Conservation (phyloP, 2,113 vertebrate species). For the Hippopotamus amphibius region DNA sequence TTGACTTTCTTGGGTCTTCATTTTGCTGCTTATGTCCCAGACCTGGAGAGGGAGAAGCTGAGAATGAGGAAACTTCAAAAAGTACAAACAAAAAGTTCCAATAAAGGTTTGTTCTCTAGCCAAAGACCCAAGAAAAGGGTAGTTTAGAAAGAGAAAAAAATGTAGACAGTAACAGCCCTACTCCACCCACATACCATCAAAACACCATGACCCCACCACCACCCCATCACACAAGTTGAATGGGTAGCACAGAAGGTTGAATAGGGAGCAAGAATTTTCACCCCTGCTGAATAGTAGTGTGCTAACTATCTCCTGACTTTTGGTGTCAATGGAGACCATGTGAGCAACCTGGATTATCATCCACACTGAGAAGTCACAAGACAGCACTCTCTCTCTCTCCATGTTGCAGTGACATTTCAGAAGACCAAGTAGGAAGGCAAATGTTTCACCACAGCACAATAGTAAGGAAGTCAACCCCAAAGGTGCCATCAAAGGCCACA, state of each 20-base stretch:
- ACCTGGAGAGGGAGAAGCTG: background rate
- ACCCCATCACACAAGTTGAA: background rate
- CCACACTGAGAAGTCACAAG: background rate
- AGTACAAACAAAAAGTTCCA: rapidly evolving
- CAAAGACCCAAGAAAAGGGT: background rate
- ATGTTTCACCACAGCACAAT: background rate
- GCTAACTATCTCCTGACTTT: rapidly evolving
- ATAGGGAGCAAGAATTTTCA: background rate
- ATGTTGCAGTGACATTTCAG: background rate
- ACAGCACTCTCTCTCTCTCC: too few relatives aligned
- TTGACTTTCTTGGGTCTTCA: background rate
- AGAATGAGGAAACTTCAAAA: background rate
- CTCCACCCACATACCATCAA: background rate
- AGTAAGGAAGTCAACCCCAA: background rate
- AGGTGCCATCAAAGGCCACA: background rate
- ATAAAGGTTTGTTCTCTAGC: background rate
- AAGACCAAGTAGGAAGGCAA: background rate
- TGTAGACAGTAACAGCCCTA: background rate
- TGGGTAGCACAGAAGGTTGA: background rate
- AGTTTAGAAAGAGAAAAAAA: background rate
- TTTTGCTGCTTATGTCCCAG: background rate
- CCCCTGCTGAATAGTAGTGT: background rate
- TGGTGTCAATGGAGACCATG: rapidly evolving
- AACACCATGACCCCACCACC: rapidly evolving
- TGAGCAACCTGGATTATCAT: background rate